phyloP scores from a whole-genome alignment of 2,113 vertebrate genomes.

The Melierax canorus region DNA sequence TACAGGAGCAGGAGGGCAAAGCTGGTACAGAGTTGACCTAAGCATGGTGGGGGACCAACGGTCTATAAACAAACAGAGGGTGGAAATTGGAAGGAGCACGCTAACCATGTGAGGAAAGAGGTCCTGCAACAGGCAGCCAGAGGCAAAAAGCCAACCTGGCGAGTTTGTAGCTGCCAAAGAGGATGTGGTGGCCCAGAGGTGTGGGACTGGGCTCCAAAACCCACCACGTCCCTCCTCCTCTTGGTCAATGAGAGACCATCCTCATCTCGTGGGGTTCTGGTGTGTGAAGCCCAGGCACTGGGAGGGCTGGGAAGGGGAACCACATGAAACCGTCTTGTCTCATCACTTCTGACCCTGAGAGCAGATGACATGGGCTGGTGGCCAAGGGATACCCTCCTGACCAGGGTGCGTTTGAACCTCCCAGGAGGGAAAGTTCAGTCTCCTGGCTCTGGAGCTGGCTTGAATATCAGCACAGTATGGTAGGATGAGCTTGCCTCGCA shows the following conservation, averaged over 20 bases:
- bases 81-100: neutral
- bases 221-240: neutral
- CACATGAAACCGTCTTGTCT: neutral
- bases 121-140: neutral
- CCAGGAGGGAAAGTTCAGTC: neutral
- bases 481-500: neutral
- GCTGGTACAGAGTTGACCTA: neutral
- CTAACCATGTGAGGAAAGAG: neutral
- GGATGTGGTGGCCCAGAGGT: neutral
- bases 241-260: neutral
- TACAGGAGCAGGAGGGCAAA: neutral
- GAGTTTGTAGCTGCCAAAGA: neutral
- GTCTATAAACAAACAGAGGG: neutral
- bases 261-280: neutral
- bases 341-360: neutral
- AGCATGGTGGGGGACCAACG: neutral
- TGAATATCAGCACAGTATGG: accelerated
- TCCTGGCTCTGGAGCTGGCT: neutral
- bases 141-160: neutral
- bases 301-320: neutral
- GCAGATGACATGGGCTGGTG: neutral
- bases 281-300: neutral
- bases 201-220: neutral
- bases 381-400: neutral
- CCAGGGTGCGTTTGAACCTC: neutral